These are phyloP conservation scores for Atrichornis clamosus DNA, from an alignment of 2,113 vertebrate genomes.

Conservation along the genomic window DNA sequence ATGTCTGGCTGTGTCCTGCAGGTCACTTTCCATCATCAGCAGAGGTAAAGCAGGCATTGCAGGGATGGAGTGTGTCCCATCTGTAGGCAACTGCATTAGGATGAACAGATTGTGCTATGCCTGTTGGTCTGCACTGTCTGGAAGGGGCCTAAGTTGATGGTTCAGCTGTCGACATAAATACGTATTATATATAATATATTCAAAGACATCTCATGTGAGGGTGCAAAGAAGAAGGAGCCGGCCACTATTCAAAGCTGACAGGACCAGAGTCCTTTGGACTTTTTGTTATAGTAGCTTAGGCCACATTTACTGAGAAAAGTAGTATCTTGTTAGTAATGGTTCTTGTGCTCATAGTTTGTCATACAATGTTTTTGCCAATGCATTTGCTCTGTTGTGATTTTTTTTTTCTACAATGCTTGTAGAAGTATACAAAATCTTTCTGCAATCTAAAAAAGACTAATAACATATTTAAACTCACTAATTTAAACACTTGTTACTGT, in stretches of 20 bases:
- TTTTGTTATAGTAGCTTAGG: not conserved
- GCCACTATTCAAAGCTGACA: not conserved
- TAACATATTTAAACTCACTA: not conserved
- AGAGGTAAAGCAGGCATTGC: not conserved
- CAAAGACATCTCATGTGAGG: not conserved
- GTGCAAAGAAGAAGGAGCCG: not conserved
- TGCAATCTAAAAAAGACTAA: not conserved
- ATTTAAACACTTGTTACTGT: not conserved
- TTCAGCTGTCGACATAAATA: not conserved
- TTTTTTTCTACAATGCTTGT: not conserved
- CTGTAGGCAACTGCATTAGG: not conserved
- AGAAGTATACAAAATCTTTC: not conserved
- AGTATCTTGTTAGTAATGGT: not conserved
- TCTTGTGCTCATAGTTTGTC: not conserved
- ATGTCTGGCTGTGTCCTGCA: not conserved
- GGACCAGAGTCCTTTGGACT: not conserved
- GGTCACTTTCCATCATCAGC: rapidly evolving
- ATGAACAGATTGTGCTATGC: not conserved
- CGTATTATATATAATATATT: not conserved
- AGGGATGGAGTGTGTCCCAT: not conserved
- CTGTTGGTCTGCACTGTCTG: not conserved
- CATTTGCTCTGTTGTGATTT: not conserved
- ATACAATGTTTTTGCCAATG: not conserved
- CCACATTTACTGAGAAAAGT: not conserved
- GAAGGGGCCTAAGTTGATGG: not conserved